Percentiles rank a stretch among this genome's conserved stretches.
phyloP scores from a whole-genome alignment of 2,797 vertebrate species.

The Hirundo rustica region DNA sequence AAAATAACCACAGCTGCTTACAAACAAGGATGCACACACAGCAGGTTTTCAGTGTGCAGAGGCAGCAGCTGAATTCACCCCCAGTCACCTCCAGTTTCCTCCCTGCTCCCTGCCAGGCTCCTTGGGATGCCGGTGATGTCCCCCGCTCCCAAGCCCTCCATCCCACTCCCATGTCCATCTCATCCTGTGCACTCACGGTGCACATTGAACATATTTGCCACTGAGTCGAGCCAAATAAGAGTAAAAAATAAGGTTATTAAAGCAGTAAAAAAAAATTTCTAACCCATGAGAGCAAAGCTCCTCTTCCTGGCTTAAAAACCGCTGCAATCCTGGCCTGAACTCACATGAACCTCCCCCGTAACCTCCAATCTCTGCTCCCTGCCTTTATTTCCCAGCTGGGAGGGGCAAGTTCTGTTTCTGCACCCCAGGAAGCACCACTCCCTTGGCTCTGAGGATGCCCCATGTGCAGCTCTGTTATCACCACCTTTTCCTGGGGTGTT shows the following conservation, averaged over 20 bases:
- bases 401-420: not conserved
- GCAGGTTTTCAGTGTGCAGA: fast-evolving
- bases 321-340: not conserved
- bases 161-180: not conserved
- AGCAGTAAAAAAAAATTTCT: not conserved
- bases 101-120: not conserved
- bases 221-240: not conserved
- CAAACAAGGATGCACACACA: fast-evolving
- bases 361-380: not conserved
- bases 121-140: not conserved
- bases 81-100: not conserved
- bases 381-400: not conserved
- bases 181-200: not conserved
- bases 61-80: not conserved
- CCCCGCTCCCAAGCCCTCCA: not conserved
- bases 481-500: not conserved
- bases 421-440: not conserved
- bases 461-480: fast-evolving
- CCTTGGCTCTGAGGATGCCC: not conserved
- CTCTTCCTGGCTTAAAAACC: not conserved
- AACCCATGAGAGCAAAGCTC: not conserved
- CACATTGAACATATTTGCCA: not conserved
- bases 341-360: not conserved
- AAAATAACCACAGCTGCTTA: not conserved
- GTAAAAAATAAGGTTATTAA: not conserved